These are phyloP conservation scores for Sarcophaga carnaria DNA, from an alignment of 2,888 invertebrate genomes.

Conservation along the genomic window DNA sequence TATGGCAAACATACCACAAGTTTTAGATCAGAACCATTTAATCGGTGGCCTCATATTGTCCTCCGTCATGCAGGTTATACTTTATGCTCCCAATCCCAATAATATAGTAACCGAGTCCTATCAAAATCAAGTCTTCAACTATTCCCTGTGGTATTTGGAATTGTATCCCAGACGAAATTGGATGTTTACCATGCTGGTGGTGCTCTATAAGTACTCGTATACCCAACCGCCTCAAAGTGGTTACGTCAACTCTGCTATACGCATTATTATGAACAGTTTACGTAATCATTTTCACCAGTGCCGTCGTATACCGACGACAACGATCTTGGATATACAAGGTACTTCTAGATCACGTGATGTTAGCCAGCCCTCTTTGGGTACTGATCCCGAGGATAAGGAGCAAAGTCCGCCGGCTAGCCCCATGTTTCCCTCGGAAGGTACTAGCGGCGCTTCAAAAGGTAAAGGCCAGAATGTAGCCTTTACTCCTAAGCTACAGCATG, in stretches of 20 bases:
- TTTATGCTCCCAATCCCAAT: constrained; percentile 92
- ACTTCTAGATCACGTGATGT: constrained; percentile 84
- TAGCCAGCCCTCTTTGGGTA: constrained; percentile 89
- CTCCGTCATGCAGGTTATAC: constrained; percentile 90
- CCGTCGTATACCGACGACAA: constrained; percentile 90
- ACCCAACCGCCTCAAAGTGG: constrained; percentile 87
- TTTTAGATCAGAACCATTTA: constrained; percentile 96
- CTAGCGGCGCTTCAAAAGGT: constrained; percentile 81
- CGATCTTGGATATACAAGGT: constrained; percentile 86
- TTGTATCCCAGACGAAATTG: constrained; percentile 94
- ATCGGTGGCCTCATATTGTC: constrained; percentile 95
- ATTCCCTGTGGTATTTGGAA: constrained; percentile 94
- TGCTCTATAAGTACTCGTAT: constrained; percentile 96
- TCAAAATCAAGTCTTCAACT: constrained; percentile 84
- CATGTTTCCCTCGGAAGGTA: constrained; percentile 84
- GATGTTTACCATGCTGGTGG: constrained; percentile 95
- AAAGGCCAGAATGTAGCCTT: constrained; percentile 84
- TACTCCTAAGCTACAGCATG: constrained; percentile 86
- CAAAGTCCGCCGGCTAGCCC: constrained; percentile 85
- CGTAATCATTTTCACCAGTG: constrained; percentile 89
- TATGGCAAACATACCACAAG: constrained; percentile 94
- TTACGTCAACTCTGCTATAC: constrained; percentile 90
- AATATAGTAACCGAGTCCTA: constrained; percentile 84
- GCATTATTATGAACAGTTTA: constrained; percentile 95
- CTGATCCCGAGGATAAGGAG: constrained; percentile 84